phyloP scores from a whole-genome alignment of 2,113 vertebrate species.

The Apteryx owenii region DNA sequence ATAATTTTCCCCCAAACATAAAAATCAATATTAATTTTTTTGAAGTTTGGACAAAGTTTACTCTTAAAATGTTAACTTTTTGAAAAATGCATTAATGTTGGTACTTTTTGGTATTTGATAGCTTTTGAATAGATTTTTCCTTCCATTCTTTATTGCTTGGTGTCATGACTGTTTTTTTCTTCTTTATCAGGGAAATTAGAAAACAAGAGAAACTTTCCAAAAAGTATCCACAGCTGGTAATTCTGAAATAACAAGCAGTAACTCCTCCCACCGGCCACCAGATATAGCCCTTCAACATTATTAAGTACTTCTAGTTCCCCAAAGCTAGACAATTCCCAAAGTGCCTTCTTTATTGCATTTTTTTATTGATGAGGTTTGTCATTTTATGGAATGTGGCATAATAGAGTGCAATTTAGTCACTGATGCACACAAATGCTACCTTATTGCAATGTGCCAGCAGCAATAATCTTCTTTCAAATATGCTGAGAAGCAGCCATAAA shows the following conservation, averaged over 20 bases:
- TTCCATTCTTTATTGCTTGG: background rate
- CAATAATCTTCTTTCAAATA: slow-evolving; percentile 58
- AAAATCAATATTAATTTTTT: background rate
- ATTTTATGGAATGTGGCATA: slow-evolving; percentile 61
- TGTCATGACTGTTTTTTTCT: background rate
- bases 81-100: background rate
- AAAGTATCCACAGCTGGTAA: background rate
- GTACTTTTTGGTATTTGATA: background rate
- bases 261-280: slow-evolving; percentile 25
- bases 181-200: background rate
- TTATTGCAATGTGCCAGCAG: slow-evolving; percentile 59
- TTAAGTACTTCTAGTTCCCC: slow-evolving; percentile 25
- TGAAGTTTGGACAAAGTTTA: background rate
- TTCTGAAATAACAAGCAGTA: background rate
- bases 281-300: background rate
- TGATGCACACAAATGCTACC: slow-evolving; percentile 68
- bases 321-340: slow-evolving; percentile 46
- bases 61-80: background rate
- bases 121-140: background rate
- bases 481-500: slow-evolving; percentile 58
- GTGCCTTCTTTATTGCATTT: slow-evolving; percentile 24
- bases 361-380: slow-evolving; percentile 70
- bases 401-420: slow-evolving; percentile 68
- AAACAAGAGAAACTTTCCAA: background rate
- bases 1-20: background rate